Evolutionary conservation across 2,113 vertebrate species (phyloP).

Genomic region (Phrynocephalus versicolor): DNA sequence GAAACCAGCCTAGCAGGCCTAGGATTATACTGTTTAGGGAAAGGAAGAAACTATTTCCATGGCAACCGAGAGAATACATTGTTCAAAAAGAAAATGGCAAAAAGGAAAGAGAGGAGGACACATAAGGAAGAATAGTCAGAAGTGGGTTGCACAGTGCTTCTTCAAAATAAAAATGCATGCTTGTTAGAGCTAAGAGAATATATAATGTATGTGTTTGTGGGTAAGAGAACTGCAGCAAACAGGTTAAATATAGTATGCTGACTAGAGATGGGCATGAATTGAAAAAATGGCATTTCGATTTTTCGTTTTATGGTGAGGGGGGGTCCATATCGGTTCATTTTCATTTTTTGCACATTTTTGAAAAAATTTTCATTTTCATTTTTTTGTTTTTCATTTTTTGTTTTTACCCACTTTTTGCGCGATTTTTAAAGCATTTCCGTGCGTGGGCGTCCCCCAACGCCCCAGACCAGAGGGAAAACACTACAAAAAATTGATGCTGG

Average conservation of each 20-base stretch:
- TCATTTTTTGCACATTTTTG: too few relatives aligned
- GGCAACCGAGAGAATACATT: conserved; percentile 61
- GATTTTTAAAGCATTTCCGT: too few relatives aligned
- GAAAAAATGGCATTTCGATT: too few relatives aligned
- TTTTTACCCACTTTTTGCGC: too few relatives aligned
- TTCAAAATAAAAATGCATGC: conserved; percentile 22
- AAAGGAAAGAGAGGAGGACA: neutral
- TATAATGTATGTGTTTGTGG: neutral
- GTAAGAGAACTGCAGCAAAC: neutral
- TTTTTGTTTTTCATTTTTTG: too few relatives aligned
- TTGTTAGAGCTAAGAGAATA: conserved; percentile 2
- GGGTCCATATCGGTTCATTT: too few relatives aligned
- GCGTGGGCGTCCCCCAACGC: too few relatives aligned
- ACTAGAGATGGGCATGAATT: too few relatives aligned
- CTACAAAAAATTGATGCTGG: too few relatives aligned
- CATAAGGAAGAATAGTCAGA: conserved; percentile 47
- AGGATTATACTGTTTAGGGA: conserved; percentile 40
- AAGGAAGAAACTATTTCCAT: conserved; percentile 63
- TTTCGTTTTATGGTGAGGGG: too few relatives aligned
- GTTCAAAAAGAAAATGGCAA: conserved; percentile 15
- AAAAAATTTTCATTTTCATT: too few relatives aligned
- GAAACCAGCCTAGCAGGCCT: conserved; percentile 35
- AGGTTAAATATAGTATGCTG: neutral
- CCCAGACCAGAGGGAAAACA: too few relatives aligned
- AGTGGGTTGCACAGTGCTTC: conserved; percentile 21